A percentile compares a stretch with the other conserved stretches of the same genome.
Conservation (phyloP, 2,888 invertebrate species). For the Ctenicera cuprea region DNA sequence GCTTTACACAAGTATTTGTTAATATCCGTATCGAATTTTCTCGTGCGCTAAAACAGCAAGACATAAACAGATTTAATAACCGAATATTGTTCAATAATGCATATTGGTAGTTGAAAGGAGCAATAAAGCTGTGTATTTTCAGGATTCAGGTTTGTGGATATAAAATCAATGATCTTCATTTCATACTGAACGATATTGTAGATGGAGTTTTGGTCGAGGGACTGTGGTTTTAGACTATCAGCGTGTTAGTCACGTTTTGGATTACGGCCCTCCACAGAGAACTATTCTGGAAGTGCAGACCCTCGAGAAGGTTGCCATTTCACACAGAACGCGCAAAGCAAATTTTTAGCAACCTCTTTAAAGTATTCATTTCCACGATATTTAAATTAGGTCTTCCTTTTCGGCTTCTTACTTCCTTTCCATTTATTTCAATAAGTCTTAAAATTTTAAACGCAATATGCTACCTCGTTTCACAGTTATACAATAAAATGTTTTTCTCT, state of each 20-base stretch:
- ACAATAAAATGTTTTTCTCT: neutral
- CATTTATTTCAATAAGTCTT: conserved; percentile 35
- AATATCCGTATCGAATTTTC: conserved; percentile 6
- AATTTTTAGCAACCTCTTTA: conserved; percentile 54
- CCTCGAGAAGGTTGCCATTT: conserved; percentile 56
- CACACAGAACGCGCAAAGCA: conserved; percentile 57
- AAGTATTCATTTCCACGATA: conserved; percentile 47
- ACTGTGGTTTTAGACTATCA: conserved; percentile 56
- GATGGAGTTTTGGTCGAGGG: conserved; percentile 47
- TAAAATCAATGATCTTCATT: conserved; percentile 52
- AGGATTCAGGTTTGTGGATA: conserved; percentile 43
- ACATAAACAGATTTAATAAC: conserved; percentile 40
- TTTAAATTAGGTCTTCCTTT: conserved; percentile 42
- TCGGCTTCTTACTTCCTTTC: conserved; percentile 38
- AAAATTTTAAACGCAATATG: conserved; percentile 16
- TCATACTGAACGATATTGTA: conserved; percentile 48
- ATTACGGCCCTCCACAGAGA: conserved; percentile 55
- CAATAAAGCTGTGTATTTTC: conserved; percentile 40
- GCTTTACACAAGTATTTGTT: conserved; percentile 19
- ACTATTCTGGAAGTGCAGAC: conserved; percentile 56
- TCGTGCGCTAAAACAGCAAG: conserved; percentile 15
- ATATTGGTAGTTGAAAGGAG: conserved; percentile 44
- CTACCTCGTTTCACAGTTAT: neutral
- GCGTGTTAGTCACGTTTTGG: conserved; percentile 61
- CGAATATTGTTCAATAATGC: conserved; percentile 41